Evolutionary conservation across 2,888 invertebrate genomes (phyloP).

Genomic region (Lamellibrachia columna): DNA sequence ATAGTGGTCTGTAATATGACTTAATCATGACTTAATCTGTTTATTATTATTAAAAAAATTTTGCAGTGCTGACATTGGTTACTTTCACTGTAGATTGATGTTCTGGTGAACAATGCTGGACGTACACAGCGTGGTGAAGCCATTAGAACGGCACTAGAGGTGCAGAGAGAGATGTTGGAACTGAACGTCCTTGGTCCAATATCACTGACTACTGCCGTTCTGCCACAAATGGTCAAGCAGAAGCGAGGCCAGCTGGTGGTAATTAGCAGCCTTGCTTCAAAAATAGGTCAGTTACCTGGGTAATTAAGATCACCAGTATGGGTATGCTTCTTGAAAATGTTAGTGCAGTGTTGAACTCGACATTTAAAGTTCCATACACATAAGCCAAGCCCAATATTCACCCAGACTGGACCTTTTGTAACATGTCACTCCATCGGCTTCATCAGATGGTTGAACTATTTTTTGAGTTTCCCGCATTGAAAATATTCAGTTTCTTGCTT

Average conservation of each 20-base stretch:
- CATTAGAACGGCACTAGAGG: slow-evolving; percentile 76
- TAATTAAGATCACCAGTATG: slow-evolving; percentile 35
- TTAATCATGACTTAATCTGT: background rate
- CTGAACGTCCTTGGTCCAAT: slow-evolving; percentile 80
- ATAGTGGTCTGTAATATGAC: background rate
- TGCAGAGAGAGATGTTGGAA: slow-evolving; percentile 80
- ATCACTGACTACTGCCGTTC: slow-evolving; percentile 75
- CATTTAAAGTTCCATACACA: too few relatives aligned
- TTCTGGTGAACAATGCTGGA: slow-evolving; percentile 84
- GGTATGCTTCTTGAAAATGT: slow-evolving; percentile 36
- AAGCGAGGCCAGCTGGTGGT: slow-evolving; percentile 77
- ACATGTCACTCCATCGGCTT: too few relatives aligned
- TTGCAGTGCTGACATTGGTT: background rate
- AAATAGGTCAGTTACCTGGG: slow-evolving; percentile 67
- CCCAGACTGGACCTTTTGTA: too few relatives aligned
- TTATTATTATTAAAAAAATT: background rate
- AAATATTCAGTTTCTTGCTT: too few relatives aligned
- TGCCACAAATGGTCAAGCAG: slow-evolving; percentile 71
- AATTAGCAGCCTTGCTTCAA: slow-evolving; percentile 79
- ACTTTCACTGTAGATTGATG: slow-evolving; percentile 71
- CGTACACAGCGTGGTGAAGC: slow-evolving; percentile 80
- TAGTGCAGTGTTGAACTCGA: background rate
- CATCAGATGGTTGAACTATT: too few relatives aligned
- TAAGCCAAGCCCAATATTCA: too few relatives aligned
- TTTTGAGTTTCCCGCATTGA: too few relatives aligned